Percentiles rank a stretch among this genome's conserved stretches.
Conservation (phyloP, 1,140 invertebrate species). For the Chionoecetes opilio region DNA sequence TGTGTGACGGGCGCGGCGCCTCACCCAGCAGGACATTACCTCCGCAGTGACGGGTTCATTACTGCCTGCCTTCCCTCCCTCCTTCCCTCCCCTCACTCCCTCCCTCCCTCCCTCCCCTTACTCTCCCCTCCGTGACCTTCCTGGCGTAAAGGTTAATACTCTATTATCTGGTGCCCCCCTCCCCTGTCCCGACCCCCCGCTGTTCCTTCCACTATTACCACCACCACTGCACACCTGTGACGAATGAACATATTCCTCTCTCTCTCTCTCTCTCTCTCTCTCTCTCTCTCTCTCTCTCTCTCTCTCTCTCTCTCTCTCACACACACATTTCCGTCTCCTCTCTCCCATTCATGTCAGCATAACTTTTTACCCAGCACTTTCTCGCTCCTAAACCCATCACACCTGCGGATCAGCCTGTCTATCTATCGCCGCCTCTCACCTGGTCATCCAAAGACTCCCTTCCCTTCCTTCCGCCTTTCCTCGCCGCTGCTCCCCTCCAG, state of each 20-base stretch:
- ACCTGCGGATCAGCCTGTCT: neutral
- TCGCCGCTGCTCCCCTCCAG: neutral
- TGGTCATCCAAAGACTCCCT: too few species aligned
- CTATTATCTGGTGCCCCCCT: neutral
- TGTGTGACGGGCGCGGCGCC: too few species aligned
- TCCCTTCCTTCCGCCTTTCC: neutral
- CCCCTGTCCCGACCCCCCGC: neutral
- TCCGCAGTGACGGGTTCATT: neutral
- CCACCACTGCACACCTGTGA: neutral
- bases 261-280: constrained; percentile 55
- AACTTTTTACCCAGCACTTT: neutral
- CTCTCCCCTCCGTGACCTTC: neutral
- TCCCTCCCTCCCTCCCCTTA: neutral
- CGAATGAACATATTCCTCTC: neutral
- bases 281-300: constrained; percentile 36
- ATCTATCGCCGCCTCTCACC: too few species aligned
- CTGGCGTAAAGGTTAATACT: neutral
- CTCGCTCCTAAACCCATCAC: neutral
- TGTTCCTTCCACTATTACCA: too few species aligned
- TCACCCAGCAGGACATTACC: too few species aligned
- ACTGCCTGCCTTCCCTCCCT: neutral
- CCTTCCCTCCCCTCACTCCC: neutral
- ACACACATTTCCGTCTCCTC: neutral
- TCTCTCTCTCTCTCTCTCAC: constrained; percentile 5
- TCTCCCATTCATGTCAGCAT: neutral